Base-by-base conservation (phyloP, 2,888 invertebrate species). In the Eupeodes luniger region DNA sequence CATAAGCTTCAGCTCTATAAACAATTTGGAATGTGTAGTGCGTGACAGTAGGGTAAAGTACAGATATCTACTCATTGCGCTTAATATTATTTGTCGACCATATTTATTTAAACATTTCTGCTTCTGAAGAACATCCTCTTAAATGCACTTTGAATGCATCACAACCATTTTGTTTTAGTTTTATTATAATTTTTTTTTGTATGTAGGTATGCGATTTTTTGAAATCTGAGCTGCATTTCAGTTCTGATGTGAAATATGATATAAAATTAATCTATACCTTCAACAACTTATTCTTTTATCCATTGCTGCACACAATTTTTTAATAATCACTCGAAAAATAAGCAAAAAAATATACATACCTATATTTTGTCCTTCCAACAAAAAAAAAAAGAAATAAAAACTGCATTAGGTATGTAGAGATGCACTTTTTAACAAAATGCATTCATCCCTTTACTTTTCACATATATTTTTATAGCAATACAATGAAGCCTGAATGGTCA, bases 361-460 rank as follows among this genome's bases (percentile, higher is more conserved):
- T 27, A 27, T 27, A 27, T 27, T 27, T 70, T 51, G 34, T 83
- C 55, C 62, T 40, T n/a, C 36, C 61, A 74, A 78, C 74, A 80
- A 47, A 76, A 44, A 61, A 61, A 72, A 47, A 53, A 27, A 19
- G 4, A 49, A 49, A 34, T n/a, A n/a, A 51, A 51, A 53, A 70
- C 69, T 55, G 69, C 51, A 64, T 55, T 14, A 47, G 40, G 40
- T 40, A 40, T 5, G 80, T 40, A 47, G 76, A 83, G 76, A 83
- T 84, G 87, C 87, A 87, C 55, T 87, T 82, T 78, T 82, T 78
- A 27, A 61, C 47, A 72, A 84, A 80, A 66, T 77, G 55, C 77
- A 88, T 84, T 81, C 75, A 82, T 47, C 19, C 61, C 51, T 27
- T n/a, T 44, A 62, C 75, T 55, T 5, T 0, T 27, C 27, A 27